These are phyloP conservation scores for Eulemur rufifrons DNA, from an alignment of 2,113 vertebrate species.

Conservation along the genomic window DNA sequence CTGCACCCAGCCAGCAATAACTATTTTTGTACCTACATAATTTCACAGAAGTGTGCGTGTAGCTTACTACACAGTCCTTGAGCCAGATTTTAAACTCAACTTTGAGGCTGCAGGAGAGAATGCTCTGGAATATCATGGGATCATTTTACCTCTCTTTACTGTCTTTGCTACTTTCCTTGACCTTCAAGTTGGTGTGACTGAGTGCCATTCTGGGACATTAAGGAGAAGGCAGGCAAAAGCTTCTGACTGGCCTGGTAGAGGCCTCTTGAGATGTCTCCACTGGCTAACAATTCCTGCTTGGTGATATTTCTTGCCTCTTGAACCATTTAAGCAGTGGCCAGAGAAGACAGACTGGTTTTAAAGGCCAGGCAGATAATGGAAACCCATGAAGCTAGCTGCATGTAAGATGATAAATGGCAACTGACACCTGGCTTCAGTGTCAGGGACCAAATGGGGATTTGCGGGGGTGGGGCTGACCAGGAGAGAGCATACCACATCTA, in stretches of 20 bases:
- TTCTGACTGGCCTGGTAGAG: not conserved
- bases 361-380: slow-evolving; percentile 31
- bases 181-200: not conserved
- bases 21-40: not conserved
- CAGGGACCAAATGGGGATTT: not conserved
- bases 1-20: not conserved
- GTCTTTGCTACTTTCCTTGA: slow-evolving; percentile 33
- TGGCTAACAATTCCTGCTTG: slow-evolving; percentile 27
- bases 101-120: not conserved
- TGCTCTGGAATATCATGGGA: not conserved
- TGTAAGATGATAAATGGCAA: slow-evolving; percentile 10
- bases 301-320: not conserved
- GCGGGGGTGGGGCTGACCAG: not conserved
- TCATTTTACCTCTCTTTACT: not conserved
- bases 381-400: slow-evolving; percentile 9
- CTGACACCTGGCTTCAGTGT: slow-evolving; percentile 15
- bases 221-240: not conserved
- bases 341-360: slow-evolving; percentile 23
- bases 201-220: not conserved
- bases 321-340: not conserved
- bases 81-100: not conserved
- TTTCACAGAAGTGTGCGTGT: not conserved
- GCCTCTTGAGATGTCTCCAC: not conserved
- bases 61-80: not conserved
- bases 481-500: not conserved